Evolutionary conservation across 2,888 invertebrate genomes (phyloP), one percentile per base, ranked within the genome.

Genomic region (Margaritifera margaritifera): DNA sequence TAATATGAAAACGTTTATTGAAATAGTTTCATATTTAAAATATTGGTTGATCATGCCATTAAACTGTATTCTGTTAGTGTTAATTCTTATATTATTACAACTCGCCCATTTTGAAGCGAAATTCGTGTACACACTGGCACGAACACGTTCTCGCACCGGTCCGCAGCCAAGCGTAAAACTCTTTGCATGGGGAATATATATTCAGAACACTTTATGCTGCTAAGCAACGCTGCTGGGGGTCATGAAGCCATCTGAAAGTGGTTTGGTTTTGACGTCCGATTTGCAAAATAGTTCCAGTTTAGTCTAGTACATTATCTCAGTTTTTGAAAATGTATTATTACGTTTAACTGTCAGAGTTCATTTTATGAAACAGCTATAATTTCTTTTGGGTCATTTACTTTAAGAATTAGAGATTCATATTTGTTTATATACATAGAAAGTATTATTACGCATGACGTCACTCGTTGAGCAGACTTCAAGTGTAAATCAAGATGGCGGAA

Each of bases 401-500:
- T 61, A 20, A 20, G n/a, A 25, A 18, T 18, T 6, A 51, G 19
- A 22, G n/a, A 51, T 22, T 19, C 11, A 51, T 24, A 27, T 22
- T 56, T 19, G 11, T 8, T 57, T 31, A n/a, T 50, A 61, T 53
- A 54, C 25, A 27, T 15, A 64, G 50, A 53, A 31, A 54, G 68
- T 64, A 63, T 50, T 68, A 50, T n/a, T 53, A 75, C 67, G 57
- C 63, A 27, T 73, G 72, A 74, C 72, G 74, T 74, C 73, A 70
- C 62, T 25, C 59, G 31, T 53, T 68, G 67, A 64, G 59, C 62
- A 75, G 71, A 74, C 64, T 68, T 64, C 69, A n/a, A 69, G 74
- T 69, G 69, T 72, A 64, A 74, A 75, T 67, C 75, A 86, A 86
- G 74, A 90, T 89, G 89, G 87, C 89, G 80, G 89, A 90, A 69